These are phyloP conservation scores for Megaceryle maxima DNA, from an alignment of 2,113 vertebrate species.

Conservation along the genomic window DNA sequence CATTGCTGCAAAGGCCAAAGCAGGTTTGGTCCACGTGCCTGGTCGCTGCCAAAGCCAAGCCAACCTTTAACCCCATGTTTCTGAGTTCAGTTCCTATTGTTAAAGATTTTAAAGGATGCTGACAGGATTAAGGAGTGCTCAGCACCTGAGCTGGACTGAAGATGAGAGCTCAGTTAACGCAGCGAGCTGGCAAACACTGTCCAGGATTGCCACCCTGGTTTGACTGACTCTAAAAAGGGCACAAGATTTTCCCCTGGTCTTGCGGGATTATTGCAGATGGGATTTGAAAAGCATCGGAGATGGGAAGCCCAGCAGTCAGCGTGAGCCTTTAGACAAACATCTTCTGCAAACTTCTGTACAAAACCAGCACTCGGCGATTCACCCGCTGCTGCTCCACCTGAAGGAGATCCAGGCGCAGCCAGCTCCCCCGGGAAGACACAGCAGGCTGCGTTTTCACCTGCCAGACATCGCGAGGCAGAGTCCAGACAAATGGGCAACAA, in stretches of 20 bases:
- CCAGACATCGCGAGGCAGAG: background rate
- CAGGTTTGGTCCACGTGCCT: background rate
- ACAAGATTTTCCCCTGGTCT: background rate
- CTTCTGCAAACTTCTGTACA: background rate
- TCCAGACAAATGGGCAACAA: background rate
- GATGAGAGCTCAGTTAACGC: background rate
- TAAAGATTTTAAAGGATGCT: background rate
- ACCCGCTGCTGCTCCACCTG: background rate
- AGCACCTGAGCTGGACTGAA: background rate
- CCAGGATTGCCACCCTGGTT: background rate
- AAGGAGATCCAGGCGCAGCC: background rate
- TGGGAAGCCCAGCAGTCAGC: background rate
- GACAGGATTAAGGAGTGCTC: background rate
- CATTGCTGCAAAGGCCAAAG: background rate
- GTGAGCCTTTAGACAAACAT: background rate
- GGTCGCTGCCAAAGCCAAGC: background rate
- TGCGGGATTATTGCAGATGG: background rate
- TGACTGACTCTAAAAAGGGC: background rate
- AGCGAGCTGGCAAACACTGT: fast-evolving
- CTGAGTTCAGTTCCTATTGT: background rate
- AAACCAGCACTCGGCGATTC: background rate
- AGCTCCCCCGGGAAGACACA: background rate
- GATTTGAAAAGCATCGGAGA: background rate
- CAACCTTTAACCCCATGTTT: background rate
- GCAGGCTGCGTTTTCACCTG: background rate